A percentile compares a stretch with the other conserved stretches of the same genome.
Evolutionary conservation across 2,888 invertebrate species (phyloP).

Genomic region (Polymixis lichenea): DNA sequence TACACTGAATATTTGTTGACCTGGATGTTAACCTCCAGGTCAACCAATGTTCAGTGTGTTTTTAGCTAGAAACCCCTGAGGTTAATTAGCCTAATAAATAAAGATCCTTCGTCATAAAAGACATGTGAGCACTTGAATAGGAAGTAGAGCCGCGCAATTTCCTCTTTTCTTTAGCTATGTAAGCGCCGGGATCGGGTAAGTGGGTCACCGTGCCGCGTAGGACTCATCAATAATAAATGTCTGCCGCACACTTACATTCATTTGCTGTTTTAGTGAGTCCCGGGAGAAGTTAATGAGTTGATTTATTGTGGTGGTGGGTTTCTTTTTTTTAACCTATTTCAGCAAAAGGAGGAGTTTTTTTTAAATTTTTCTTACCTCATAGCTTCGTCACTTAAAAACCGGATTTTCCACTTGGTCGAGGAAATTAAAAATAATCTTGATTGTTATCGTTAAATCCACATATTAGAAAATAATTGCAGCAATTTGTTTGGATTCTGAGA

Average conservation of each 20-base stretch:
- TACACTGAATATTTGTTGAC: too few relatives aligned
- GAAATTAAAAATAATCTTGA: neutral
- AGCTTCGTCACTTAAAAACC: too few relatives aligned
- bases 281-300: constrained; percentile 6
- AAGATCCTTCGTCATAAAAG: constrained; percentile 23
- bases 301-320: neutral
- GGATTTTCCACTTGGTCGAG: too few relatives aligned
- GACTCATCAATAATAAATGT: constrained; percentile 76
- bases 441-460: neutral
- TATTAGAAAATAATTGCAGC: neutral
- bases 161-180: constrained; percentile 65
- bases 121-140: constrained; percentile 28
- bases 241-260: constrained; percentile 6
- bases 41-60: neutral
- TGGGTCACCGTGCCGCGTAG: constrained; percentile 74
- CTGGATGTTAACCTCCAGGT: neutral
- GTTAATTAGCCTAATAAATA: constrained; percentile 14
- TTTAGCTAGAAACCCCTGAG: neutral
- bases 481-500: neutral
- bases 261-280: constrained; percentile 7
- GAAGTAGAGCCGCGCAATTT: constrained; percentile 54
- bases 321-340: neutral
- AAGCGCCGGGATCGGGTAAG: constrained; percentile 58
- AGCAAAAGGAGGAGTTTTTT: too few relatives aligned
- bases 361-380: too few relatives aligned